These are phyloP conservation scores for Agonum fuliginosum DNA, from an alignment of 2,888 invertebrate species.

Conservation along the genomic window DNA sequence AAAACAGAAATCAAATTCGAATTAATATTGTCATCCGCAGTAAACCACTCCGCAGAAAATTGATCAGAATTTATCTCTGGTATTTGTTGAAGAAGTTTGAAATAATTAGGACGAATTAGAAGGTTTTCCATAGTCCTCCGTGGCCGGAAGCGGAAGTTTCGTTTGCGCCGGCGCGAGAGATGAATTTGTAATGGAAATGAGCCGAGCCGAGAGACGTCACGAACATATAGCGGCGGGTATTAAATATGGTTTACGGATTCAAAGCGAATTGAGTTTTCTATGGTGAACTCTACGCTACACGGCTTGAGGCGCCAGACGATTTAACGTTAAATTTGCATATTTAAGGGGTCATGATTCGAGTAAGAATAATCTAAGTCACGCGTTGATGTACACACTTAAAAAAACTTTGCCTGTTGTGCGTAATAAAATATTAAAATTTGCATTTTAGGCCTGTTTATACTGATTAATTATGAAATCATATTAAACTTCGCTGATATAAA, in stretches of 20 bases:
- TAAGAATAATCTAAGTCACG: constrained; percentile 13
- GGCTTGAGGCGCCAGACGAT: constrained; percentile 11
- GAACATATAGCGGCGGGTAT: constrained; percentile 3
- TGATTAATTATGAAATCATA: too few species aligned
- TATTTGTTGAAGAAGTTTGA: constrained; percentile 55
- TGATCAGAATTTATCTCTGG: constrained; percentile 44
- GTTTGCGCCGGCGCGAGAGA: background rate
- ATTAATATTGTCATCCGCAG: too few species aligned
- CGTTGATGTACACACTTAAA: too few species aligned
- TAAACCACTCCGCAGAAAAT: constrained; percentile 26
- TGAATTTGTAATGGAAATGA: constrained; percentile 32
- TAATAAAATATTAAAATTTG: too few species aligned
- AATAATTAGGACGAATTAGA: constrained; percentile 55
- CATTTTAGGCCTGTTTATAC: too few species aligned
- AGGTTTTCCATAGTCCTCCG: constrained; percentile 36
- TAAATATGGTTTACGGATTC: constrained; percentile 50
- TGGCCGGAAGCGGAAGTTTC: constrained; percentile 5
- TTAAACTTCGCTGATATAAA: too few species aligned
- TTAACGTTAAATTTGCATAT: constrained; percentile 21
- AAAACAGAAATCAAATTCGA: too few species aligned
- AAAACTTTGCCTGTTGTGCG: too few species aligned
- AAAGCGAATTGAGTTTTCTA: constrained; percentile 28
- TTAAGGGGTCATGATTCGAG: constrained; percentile 27
- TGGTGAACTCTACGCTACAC: constrained; percentile 2
- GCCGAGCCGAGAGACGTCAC: background rate